A percentile compares a stretch with the other conserved stretches of the same genome.
phyloP scores from a whole-genome alignment of 2,113 vertebrate genomes.

The Tretioscincus oriximinensis region DNA sequence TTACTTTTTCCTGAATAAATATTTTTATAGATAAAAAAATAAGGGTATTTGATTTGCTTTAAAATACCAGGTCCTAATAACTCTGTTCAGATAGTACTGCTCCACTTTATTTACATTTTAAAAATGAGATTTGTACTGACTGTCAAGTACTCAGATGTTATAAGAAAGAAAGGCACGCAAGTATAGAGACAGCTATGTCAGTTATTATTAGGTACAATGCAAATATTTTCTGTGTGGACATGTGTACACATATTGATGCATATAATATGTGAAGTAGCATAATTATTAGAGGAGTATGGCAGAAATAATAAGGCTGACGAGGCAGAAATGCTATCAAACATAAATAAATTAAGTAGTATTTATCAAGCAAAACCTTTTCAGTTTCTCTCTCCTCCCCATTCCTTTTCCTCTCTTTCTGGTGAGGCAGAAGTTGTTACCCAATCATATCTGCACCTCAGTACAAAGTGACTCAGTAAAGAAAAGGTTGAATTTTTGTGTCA shows the following conservation, averaged over 20 bases:
- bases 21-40: not conserved
- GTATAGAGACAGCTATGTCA: conserved; percentile 19
- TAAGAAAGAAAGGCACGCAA: not conserved
- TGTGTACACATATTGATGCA: conserved; percentile 30
- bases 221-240: conserved; percentile 20
- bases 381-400: not conserved
- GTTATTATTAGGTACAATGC: conserved; percentile 20
- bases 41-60: not conserved
- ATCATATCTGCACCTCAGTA: conserved; percentile 25
- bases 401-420: not conserved
- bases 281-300: conserved; percentile 29
- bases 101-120: not conserved
- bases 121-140: not conserved
- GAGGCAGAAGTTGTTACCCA: conserved; percentile 15
- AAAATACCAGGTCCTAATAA: not conserved
- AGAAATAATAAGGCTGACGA: conserved; percentile 13
- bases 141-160: conserved; percentile 4
- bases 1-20: conserved; percentile 4
- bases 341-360: conserved; percentile 12
- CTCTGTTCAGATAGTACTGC: not conserved
- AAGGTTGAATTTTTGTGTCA: conserved; percentile 28
- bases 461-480: conserved; percentile 24
- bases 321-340: conserved; percentile 24
- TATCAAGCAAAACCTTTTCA: not conserved
- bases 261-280: conserved; percentile 21